Evolutionary conservation across 2,888 invertebrate genomes (phyloP), one percentile per base, ranked within the genome.

Genomic region (Psylliodes chrysocephalus): DNA sequence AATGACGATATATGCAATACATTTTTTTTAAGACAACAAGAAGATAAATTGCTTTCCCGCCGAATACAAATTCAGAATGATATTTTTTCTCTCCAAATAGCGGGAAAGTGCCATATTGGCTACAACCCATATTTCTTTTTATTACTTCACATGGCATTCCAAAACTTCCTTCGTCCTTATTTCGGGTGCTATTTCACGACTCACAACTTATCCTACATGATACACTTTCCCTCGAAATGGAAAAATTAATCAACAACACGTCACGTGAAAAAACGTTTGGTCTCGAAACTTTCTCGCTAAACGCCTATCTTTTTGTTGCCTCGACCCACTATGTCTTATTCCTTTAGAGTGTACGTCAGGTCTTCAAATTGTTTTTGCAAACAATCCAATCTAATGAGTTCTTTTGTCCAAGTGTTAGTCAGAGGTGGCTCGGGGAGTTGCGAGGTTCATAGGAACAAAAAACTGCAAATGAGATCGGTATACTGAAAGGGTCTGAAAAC

Each of bases 361-460:
- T 62, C 56, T 51, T 62, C 56, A 22, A 57, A 63, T 63, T 57
- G 63, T 57, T 63, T 63, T 63, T 63, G 52, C 57, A 52, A 63
- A 57, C 63, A 63, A 63, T 63, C 63, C 52, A 30, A 46, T 63
- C 63, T 63, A 57, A 63, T 63, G 63, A 63, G 57, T 57, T 63
- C 57, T 52, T 46, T 55, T 57, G 56, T 63, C 63, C 51, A 25
- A 15, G 25, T 15, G 14, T 19, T 30, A 1, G 0, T 22, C 49
- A 15, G 28, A 6, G 28, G 6, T 14, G 35, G 35, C 1, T 30
- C 10, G 7, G 10, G 30, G 30, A 8, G 30, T 30, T 8, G 22
- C 22, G n/a, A n/a, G n/a, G n/a, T n/a, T n/a, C n/a, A n/a, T n/a
- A n/a, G n/a, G n/a, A n/a, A n/a, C n/a, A n/a, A n/a, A n/a, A n/a